Conservation (phyloP, 1,140 invertebrate genomes). For the Babylonia areolata region DNA sequence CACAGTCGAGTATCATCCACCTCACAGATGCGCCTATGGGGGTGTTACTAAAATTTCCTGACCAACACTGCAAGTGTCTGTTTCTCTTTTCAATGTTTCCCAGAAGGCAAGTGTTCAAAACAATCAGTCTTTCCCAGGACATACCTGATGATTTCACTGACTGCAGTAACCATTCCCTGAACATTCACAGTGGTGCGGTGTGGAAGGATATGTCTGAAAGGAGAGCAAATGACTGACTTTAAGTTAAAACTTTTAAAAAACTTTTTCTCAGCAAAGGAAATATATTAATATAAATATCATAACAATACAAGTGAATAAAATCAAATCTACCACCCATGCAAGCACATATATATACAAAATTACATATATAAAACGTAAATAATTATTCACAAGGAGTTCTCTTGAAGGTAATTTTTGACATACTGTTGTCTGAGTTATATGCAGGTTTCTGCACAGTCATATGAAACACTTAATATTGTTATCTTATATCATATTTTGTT, state of each 20-base stretch:
- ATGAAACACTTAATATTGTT: too few relatives aligned
- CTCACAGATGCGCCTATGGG: too few relatives aligned
- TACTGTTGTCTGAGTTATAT: too few relatives aligned
- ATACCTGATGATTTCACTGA: conserved; percentile 31
- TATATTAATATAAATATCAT: neutral
- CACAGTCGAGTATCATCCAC: too few relatives aligned
- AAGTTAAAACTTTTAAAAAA: neutral
- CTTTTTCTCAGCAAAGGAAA: too few relatives aligned
- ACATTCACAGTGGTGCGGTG: neutral
- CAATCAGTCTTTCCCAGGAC: too few relatives aligned
- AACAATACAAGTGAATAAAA: neutral
- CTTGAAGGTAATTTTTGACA: too few relatives aligned
- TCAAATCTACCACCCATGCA: neutral
- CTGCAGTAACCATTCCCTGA: conserved; percentile 12
- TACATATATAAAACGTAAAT: neutral
- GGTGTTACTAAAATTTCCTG: too few relatives aligned
- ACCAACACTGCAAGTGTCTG: too few relatives aligned
- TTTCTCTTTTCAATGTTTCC: neutral
- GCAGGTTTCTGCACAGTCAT: too few relatives aligned
- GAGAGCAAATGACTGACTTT: neutral
- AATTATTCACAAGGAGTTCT: neutral
- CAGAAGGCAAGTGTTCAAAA: too few relatives aligned
- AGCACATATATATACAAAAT: neutral
- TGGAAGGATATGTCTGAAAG: conserved; percentile 25
- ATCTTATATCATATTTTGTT: too few relatives aligned